phyloP scores from a whole-genome alignment of 1,140 invertebrate species.

The Drosophila guanche region DNA sequence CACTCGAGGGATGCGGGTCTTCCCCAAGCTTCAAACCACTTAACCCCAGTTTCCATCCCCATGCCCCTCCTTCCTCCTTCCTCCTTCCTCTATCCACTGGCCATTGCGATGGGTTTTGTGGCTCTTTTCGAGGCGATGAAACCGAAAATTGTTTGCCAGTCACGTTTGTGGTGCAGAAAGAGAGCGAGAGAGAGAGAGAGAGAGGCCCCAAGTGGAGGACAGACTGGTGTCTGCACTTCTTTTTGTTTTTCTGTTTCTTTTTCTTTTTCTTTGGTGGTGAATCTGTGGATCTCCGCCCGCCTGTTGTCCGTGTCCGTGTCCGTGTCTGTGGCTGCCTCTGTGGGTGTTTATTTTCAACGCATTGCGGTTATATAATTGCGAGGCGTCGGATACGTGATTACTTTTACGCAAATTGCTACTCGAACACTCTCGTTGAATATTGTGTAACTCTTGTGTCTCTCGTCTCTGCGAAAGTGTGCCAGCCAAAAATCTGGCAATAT shows the following conservation, averaged over 20 bases:
- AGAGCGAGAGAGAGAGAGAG: slow-evolving; percentile 13
- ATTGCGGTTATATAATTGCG: slow-evolving; percentile 66
- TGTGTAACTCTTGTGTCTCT: slow-evolving; percentile 59
- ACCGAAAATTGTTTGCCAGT: slow-evolving; percentile 72
- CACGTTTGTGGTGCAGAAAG: slow-evolving; percentile 69
- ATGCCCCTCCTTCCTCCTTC: slow-evolving; percentile 45
- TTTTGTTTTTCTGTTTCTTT: slow-evolving; percentile 32
- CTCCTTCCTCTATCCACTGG: slow-evolving; percentile 31
- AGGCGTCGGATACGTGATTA: slow-evolving; percentile 61
- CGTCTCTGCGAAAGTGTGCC: slow-evolving; percentile 49
- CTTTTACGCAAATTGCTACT: slow-evolving; percentile 58
- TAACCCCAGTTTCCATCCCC: slow-evolving; percentile 22
- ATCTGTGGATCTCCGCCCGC: slow-evolving; percentile 24
- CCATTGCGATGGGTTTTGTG: slow-evolving; percentile 46
- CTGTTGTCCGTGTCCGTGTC: too few species aligned
- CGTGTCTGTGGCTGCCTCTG: slow-evolving; percentile 9
- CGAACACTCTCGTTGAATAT: slow-evolving; percentile 19
- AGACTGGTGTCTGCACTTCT: too few species aligned
- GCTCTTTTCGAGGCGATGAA: slow-evolving; percentile 57
- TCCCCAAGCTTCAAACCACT: slow-evolving; percentile 17
- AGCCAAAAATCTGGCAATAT: slow-evolving; percentile 10
- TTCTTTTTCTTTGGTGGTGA: slow-evolving; percentile 5
- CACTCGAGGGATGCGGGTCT: slow-evolving; percentile 47
- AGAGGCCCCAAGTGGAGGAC: not conserved
- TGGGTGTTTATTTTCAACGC: slow-evolving; percentile 71